Percentiles rank a stretch among this genome's conserved stretches.
Conservation (phyloP, 2,797 vertebrate genomes). For the Hippopotamyrus pictus region DNA sequence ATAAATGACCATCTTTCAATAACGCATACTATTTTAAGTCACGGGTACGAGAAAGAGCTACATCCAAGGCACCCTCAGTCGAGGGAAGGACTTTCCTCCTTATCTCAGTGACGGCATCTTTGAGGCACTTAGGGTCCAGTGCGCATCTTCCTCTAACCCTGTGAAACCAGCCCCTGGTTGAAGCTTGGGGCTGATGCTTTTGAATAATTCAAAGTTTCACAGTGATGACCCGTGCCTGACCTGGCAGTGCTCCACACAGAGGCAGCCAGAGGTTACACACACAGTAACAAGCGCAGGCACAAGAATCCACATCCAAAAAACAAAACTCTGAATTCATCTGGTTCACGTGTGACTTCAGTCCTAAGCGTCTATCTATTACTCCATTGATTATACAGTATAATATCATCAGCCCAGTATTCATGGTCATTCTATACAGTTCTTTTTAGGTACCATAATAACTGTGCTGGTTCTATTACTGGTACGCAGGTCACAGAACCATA, state of each 20-base stretch:
- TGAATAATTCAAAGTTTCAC: not conserved
- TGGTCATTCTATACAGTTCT: not conserved
- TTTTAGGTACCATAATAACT: not conserved
- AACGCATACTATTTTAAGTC: not conserved
- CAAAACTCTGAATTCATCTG: not conserved
- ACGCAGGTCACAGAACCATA: not conserved
- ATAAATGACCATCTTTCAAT: not conserved
- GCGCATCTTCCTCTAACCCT: not conserved
- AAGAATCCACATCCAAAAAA: not conserved
- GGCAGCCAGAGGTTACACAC: not conserved
- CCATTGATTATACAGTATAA: not conserved
- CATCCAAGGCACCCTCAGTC: not conserved
- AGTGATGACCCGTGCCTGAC: not conserved
- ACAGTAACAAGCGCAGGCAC: not conserved
- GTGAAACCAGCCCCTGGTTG: not conserved
- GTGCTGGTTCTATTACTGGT: not conserved
- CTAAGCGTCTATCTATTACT: not conserved
- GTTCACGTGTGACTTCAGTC: not conserved
- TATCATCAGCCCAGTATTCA: not conserved
- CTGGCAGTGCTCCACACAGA: not conserved
- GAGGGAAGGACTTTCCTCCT: not conserved
- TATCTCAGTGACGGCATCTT: not conserved
- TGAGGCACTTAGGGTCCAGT: not conserved
- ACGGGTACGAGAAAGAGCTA: not conserved
- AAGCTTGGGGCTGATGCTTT: not conserved